Conservation (phyloP, 1,140 invertebrate species). For the Drosophila santomea region DNA sequence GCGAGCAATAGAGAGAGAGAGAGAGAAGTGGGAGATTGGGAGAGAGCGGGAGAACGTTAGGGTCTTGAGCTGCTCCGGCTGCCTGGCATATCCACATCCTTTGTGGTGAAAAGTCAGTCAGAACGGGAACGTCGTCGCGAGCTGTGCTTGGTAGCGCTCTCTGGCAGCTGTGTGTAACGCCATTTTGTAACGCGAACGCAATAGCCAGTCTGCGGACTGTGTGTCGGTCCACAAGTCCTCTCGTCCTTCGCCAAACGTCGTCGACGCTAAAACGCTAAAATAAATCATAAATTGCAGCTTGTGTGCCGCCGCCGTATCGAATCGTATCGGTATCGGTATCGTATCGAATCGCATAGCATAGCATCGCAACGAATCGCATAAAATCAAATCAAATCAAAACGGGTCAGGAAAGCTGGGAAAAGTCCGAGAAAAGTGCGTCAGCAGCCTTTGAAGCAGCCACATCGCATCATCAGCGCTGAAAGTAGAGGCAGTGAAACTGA, state of each 20-base stretch:
- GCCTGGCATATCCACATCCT: conserved; percentile 12
- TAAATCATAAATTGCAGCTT: conserved; percentile 25
- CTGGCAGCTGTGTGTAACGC: conserved; percentile 51
- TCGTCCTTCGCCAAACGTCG: conserved; percentile 7
- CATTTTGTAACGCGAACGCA: conserved; percentile 63
- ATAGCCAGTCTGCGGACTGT: conserved; percentile 38
- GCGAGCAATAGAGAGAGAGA: background rate
- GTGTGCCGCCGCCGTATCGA: conserved; percentile 35
- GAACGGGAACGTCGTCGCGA: conserved; percentile 85
- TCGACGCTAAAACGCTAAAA: conserved; percentile 14
- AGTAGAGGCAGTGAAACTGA: conserved; percentile 28
- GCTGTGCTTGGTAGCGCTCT: conserved; percentile 75
- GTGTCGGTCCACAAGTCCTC: conserved; percentile 22
- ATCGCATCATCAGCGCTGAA: conserved; percentile 22
- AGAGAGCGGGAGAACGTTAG: background rate
- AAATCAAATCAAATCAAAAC: conserved; percentile 36
- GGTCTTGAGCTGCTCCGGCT: conserved; percentile 24
- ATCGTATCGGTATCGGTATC: conserved; percentile 20
- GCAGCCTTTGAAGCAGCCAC: conserved; percentile 23
- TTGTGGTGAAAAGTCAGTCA: conserved; percentile 84
- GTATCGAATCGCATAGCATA: conserved; percentile 29
- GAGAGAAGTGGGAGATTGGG: background rate
- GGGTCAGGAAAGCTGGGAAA: conserved; percentile 14
- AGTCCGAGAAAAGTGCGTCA: conserved; percentile 67
- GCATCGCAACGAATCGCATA: conserved; percentile 13